Conservation (phyloP, 2,113 vertebrate species). For the Grammomys surdaster region DNA sequence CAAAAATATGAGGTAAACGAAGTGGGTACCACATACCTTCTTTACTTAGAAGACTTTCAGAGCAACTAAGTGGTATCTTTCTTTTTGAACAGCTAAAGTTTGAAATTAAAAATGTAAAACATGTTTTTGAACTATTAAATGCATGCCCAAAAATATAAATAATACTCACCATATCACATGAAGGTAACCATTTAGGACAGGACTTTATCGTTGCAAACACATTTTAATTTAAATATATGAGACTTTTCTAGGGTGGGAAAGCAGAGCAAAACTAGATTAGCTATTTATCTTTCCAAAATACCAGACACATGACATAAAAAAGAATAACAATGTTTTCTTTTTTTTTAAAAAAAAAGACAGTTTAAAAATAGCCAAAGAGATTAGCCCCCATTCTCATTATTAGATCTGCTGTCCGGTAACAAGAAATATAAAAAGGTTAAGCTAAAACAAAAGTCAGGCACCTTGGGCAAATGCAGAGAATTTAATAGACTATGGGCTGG, state of each 20-base stretch:
- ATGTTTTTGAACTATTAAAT: background rate
- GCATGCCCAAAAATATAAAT: background rate
- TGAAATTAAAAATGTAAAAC: background rate
- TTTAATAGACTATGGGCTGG: background rate
- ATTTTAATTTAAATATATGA: conserved; percentile 46
- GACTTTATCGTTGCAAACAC: background rate
- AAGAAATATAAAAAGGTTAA: background rate
- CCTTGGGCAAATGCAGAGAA: background rate
- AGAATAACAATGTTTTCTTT: background rate
- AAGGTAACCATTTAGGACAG: background rate
- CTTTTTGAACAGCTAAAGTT: conserved; percentile 16
- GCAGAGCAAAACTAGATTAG: background rate
- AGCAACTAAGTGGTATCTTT: background rate
- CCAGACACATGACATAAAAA: background rate
- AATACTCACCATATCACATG: background rate
- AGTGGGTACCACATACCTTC: background rate
- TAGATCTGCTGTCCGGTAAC: background rate
- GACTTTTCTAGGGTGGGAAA: background rate
- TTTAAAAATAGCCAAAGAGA: conserved; percentile 22
- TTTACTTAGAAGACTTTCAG: conserved; percentile 1
- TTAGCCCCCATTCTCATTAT: background rate
- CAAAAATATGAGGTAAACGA: background rate
- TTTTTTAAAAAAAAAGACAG: background rate
- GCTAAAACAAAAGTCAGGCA: background rate
- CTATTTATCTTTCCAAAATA: background rate